A percentile compares a stretch with the other conserved stretches of the same genome.
These are phyloP conservation scores for Rosalia funebris DNA, from an alignment of 2,888 invertebrate species.

Conservation along the genomic window DNA sequence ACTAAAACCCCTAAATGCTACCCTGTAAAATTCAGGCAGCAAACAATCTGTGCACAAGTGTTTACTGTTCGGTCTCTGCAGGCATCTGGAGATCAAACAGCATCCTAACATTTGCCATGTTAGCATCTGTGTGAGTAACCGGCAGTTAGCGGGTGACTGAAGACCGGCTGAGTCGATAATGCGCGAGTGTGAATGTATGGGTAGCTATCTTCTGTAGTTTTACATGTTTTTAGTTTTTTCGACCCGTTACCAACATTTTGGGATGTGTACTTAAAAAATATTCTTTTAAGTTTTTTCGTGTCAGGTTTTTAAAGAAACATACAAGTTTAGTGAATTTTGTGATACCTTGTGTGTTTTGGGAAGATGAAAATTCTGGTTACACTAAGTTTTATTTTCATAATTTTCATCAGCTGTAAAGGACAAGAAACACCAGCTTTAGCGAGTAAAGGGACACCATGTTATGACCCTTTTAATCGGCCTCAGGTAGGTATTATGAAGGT, in stretches of 20 bases:
- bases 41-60: constrained; percentile 21
- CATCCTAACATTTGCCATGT: constrained; percentile 33
- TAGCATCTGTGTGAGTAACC: constrained; percentile 37
- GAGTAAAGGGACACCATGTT: constrained; percentile 64
- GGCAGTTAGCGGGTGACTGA: constrained; percentile 38
- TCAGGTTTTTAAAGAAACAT: background rate
- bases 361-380: constrained; percentile 12
- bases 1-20: constrained; percentile 17
- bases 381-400: constrained; percentile 9
- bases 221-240: constrained; percentile 1
- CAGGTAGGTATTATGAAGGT: constrained; percentile 67
- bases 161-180: constrained; percentile 43
- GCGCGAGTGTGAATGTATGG: constrained; percentile 40
- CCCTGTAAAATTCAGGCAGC: constrained; percentile 16
- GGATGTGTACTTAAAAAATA: constrained; percentile 28
- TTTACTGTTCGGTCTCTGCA: constrained; percentile 12
- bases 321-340: constrained; percentile 14
- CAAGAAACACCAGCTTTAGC: constrained; percentile 60
- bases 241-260: background rate
- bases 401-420: constrained; percentile 22
- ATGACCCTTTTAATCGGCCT: constrained; percentile 68
- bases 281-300: background rate
- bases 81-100: constrained; percentile 50
- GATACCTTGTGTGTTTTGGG: constrained; percentile 7
- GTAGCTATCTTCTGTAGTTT: constrained; percentile 18